Evolutionary conservation across 2,797 vertebrate species (phyloP).

Genomic region (Huso huso): DNA sequence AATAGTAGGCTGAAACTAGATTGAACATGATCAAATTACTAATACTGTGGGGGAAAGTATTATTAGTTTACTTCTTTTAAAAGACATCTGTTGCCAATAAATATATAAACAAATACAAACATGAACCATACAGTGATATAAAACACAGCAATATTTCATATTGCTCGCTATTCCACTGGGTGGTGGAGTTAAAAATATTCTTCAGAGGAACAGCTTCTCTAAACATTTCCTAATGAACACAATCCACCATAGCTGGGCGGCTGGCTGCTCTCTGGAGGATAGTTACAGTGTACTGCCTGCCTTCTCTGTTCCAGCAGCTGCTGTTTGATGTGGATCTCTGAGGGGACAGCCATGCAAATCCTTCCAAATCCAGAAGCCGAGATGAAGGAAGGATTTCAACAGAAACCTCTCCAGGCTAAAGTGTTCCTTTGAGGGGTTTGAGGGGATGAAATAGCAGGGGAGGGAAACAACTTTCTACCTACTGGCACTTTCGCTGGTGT

Average conservation of each 20-base stretch:
- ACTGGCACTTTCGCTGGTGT: constrained; percentile 6
- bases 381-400: constrained; percentile 16
- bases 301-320: constrained; percentile 13
- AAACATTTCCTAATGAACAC: constrained; percentile 11
- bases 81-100: neutral
- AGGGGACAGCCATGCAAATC: constrained; percentile 7
- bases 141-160: neutral
- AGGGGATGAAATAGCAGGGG: constrained; percentile 12
- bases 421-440: constrained; percentile 14
- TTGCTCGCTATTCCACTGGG: neutral
- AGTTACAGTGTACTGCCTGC: constrained; percentile 5
- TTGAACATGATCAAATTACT: too few relatives aligned
- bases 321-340: constrained; percentile 17
- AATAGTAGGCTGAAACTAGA: too few relatives aligned
- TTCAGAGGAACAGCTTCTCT: constrained; percentile 3
- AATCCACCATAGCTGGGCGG: neutral
- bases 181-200: neutral
- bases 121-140: neutral
- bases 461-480: constrained; percentile 15
- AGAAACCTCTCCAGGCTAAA: constrained; percentile 16
- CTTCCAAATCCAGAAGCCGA: constrained; percentile 10
- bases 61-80: neutral
- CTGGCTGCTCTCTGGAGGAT: neutral
- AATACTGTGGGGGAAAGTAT: too few relatives aligned
- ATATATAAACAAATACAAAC: neutral